Base-by-base conservation (phyloP, 2,888 invertebrate genomes). In the Drosophila yooni region DNA sequence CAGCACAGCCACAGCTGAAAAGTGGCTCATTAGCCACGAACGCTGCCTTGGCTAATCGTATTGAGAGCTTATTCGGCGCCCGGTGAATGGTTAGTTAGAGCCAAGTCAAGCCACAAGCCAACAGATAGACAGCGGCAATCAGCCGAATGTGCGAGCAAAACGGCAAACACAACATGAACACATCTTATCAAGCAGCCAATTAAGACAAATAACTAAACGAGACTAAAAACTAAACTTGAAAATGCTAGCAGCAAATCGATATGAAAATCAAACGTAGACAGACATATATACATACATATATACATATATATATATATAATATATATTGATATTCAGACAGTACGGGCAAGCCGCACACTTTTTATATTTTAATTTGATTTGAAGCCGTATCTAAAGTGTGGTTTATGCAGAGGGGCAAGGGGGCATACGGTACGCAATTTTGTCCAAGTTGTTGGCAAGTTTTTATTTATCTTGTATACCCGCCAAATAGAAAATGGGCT, bases 171-270 rank as follows among this genome's bases (percentile, higher is more conserved):
- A 67, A 82, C 81, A 88, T 82, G 81, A 81, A 79, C 90, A 89
- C 81, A 90, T 90, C 87, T 87, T 87, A 87, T 87, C 87, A 60
- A 79, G 38, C 73, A 76, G 86, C 89, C 87, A 87, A 87, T 87
- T 87, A 87, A 87, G 87, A 87, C 88, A 80, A 81, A 82, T 82
- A 89, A 82, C 82, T 76, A 63, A 70, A 68, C 69, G 68, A 68
- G 50, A 68, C 69, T 56, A 70, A 66, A 72, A 67, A 72, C 76
- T 62, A 68, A 81, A 75, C 76, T 88, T 71, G 83, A 79, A 82
- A 88, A 76, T 79, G 79, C 64, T 86, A 76, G 40, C 57, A 57
- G 40, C 78, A 78, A 86, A 86, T 83, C 82, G 83, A 74, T 75
- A 77, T 75, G 63, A 73, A 88, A 81, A 88, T 88, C 86, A 80